phyloP scores from a whole-genome alignment of 2,113 vertebrate species.

The Ginglymostoma cirratum region DNA sequence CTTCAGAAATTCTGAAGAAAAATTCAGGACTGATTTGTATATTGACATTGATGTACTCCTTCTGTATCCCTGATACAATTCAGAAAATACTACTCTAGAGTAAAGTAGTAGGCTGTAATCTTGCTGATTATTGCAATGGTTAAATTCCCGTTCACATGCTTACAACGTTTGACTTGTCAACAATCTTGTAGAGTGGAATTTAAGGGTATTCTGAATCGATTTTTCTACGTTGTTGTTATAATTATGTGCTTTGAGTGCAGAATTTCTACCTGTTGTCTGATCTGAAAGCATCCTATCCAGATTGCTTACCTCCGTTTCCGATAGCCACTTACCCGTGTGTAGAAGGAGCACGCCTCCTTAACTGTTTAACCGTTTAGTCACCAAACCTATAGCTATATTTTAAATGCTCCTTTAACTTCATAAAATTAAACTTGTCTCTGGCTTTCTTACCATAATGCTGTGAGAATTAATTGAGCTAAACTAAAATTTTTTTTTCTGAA shows the following conservation, averaged over 20 bases:
- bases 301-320: not conserved
- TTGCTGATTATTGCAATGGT: not conserved
- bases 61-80: not conserved
- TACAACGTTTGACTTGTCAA: not conserved
- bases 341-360: not conserved
- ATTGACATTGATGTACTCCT: not conserved
- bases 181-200: not conserved
- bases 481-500: not conserved
- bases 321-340: too few species aligned
- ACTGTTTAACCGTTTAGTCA: not conserved
- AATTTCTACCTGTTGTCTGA: not conserved
- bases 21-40: not conserved
- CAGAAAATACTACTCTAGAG: not conserved
- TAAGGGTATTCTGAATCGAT: not conserved
- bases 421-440: not conserved
- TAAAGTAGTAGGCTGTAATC: not conserved
- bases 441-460: not conserved
- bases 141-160: not conserved
- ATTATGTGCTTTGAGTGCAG: not conserved
- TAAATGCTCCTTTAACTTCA: not conserved
- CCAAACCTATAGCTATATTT: not conserved
- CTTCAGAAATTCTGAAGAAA: too few species aligned
- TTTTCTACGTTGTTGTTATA: not conserved
- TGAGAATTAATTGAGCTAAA: not conserved
- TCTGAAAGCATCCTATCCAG: not conserved